Evolutionary conservation across 2,797 vertebrate genomes (phyloP).

Genomic region (Knipowitschia caucasica): DNA sequence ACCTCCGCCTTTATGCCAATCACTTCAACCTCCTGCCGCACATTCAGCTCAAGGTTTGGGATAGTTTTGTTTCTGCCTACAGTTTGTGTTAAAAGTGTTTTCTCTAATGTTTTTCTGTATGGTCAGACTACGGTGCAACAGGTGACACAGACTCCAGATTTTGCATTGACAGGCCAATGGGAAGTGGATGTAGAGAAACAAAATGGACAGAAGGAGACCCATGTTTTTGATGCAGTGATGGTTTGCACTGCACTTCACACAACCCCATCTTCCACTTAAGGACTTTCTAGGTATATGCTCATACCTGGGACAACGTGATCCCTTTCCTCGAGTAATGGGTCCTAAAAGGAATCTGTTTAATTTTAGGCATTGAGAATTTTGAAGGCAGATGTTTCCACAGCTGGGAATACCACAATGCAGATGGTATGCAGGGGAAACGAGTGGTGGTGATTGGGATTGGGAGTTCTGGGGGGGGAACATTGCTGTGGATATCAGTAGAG

Average conservation of each 20-base stretch:
- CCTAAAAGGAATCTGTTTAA: background rate
- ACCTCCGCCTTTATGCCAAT: slow-evolving; percentile 76
- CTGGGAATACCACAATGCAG: slow-evolving; percentile 64
- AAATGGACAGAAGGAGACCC: slow-evolving; percentile 62
- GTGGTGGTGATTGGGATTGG: slow-evolving; percentile 77
- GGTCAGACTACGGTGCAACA: slow-evolving; percentile 75
- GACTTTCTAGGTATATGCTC: slow-evolving; percentile 79
- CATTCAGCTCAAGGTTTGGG: slow-evolving; percentile 47
- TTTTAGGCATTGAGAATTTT: slow-evolving; percentile 71
- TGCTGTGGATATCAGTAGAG: slow-evolving; percentile 68
- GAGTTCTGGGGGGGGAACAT: slow-evolving; percentile 80
- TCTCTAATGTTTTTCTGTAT: slow-evolving; percentile 1
- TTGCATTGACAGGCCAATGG: slow-evolving; percentile 79
- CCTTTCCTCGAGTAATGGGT: too few species aligned
- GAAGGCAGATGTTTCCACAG: slow-evolving; percentile 71
- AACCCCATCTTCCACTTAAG: slow-evolving; percentile 77
- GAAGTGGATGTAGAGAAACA: slow-evolving; percentile 70
- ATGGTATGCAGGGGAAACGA: slow-evolving; percentile 67
- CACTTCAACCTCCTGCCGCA: slow-evolving; percentile 59
- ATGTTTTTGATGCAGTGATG: slow-evolving; percentile 82
- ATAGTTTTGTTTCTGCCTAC: background rate
- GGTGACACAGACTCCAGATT: slow-evolving; percentile 71
- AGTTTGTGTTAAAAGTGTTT: background rate
- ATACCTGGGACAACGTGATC: background rate
- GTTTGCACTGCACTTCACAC: slow-evolving; percentile 81